Conservation (phyloP, 1,140 invertebrate species). For the Zaprionus capensis region DNA sequence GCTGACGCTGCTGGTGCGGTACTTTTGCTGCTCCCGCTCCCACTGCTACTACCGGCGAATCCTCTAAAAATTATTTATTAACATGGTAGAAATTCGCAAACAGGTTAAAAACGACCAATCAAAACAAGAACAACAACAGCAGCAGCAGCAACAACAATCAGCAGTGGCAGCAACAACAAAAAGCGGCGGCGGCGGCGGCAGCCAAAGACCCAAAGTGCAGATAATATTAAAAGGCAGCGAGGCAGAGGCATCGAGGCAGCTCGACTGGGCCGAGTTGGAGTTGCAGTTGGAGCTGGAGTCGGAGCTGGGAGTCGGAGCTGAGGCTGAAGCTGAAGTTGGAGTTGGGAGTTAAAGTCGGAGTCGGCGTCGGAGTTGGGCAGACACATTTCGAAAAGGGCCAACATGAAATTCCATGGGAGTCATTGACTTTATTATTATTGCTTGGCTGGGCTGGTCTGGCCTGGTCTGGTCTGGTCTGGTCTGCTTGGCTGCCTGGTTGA, state of each 20-base stretch:
- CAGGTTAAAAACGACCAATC: constrained; percentile 81
- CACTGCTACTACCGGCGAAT: constrained; percentile 49
- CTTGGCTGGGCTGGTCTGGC: constrained; percentile 33
- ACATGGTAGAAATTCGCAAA: constrained; percentile 83
- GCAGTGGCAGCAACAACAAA: constrained; percentile 19
- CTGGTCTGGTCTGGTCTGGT: constrained; percentile 17
- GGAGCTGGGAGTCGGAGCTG: constrained; percentile 9
- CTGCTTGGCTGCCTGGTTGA: constrained; percentile 5
- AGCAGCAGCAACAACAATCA: constrained; percentile 24
- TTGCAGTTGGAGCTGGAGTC: constrained; percentile 1
- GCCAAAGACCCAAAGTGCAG: constrained; percentile 79
- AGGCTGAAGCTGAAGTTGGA: constrained; percentile 10
- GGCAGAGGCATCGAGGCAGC: constrained; percentile 45
- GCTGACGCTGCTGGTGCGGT: constrained; percentile 60
- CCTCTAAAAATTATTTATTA: constrained; percentile 83
- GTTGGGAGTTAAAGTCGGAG: constrained; percentile 27
- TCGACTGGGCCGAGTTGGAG: constrained; percentile 14
- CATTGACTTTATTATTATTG: constrained; percentile 74
- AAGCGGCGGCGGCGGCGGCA: constrained; percentile 68
- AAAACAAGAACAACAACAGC: constrained; percentile 69
- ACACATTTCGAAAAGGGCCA: constrained; percentile 82
- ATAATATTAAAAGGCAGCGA: constrained; percentile 82
- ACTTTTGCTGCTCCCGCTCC: constrained; percentile 54
- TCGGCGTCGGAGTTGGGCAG: constrained; percentile 37
- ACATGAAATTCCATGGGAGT: constrained; percentile 80